These are phyloP conservation scores for Teinopalpus imperialis DNA, from an alignment of 2,888 invertebrate species.

Conservation along the genomic window DNA sequence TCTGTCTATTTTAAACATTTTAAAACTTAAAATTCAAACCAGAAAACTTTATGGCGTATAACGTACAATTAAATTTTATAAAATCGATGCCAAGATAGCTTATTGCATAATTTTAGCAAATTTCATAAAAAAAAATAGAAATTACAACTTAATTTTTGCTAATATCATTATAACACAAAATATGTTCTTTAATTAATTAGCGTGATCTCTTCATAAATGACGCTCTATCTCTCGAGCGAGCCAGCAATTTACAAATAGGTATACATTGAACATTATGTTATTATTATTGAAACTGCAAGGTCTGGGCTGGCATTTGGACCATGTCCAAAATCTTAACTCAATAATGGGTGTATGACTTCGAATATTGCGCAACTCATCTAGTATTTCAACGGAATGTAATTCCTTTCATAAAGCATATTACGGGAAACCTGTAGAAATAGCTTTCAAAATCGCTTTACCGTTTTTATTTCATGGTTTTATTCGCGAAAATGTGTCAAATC, in stretches of 20 bases:
- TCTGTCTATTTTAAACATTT: too few species aligned
- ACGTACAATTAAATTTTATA: too few species aligned
- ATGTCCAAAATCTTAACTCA: conserved; percentile 23
- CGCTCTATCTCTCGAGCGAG: background rate
- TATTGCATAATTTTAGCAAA: too few species aligned
- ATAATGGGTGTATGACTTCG: conserved; percentile 18
- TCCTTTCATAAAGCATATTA: conserved; percentile 8
- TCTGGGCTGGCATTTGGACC: conserved; percentile 19
- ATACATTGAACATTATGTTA: conserved; percentile 31
- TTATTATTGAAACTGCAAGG: conserved; percentile 30
- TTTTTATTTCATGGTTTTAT: background rate
- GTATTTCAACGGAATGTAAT: conserved; percentile 19
- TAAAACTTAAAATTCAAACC: too few species aligned
- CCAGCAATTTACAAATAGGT: conserved; percentile 27
- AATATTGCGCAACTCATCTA: conserved; percentile 17
- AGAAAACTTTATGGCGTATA: too few species aligned
- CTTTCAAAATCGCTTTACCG: conserved; percentile 5
- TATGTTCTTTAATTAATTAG: too few species aligned
- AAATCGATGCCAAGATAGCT: too few species aligned
- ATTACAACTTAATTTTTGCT: too few species aligned
- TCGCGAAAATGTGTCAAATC: background rate
- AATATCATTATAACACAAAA: too few species aligned
- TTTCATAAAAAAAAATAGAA: too few species aligned
- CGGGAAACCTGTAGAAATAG: background rate
- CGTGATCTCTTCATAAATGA: too few species aligned